Percentiles rank a stretch among this genome's conserved stretches.
Conservation (phyloP, 2,113 vertebrate genomes). For the Theristicus caerulescens region DNA sequence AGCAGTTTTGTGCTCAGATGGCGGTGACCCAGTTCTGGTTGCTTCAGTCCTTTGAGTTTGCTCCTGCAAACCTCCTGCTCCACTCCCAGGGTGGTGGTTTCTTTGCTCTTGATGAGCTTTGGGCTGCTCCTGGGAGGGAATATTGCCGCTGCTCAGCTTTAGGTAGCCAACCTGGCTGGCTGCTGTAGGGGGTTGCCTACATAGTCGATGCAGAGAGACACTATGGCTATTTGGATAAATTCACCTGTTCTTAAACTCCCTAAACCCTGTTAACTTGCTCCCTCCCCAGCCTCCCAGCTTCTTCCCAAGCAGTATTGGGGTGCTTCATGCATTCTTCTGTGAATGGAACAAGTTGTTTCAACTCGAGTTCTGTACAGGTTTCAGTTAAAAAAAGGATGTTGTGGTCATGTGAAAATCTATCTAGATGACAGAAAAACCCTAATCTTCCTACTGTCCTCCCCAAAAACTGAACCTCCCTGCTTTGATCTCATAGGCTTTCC, state of each 20-base stretch:
- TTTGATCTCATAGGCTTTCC: background rate
- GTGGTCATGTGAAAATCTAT: background rate
- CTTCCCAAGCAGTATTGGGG: background rate
- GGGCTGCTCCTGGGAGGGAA: background rate
- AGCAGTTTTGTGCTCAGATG: background rate
- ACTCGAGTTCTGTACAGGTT: background rate
- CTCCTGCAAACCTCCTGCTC: background rate
- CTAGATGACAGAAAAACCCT: background rate
- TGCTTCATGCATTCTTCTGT: background rate
- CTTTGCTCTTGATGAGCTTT: background rate
- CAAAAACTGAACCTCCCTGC: background rate
- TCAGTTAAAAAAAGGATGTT: background rate
- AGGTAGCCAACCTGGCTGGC: background rate
- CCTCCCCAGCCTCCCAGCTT: background rate
- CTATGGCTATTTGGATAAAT: background rate
- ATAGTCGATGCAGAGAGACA: background rate
- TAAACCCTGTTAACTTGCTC: background rate
- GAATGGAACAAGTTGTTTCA: background rate
- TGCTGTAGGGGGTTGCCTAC: accelerated
- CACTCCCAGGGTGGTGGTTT: background rate
- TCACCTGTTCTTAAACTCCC: background rate
- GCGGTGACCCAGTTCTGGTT: slow-evolving; percentile 23
- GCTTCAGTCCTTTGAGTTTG: background rate
- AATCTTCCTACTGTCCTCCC: background rate
- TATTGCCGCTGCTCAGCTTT: background rate